Evolutionary conservation across 1,140 invertebrate genomes (phyloP), one percentile per base, ranked within the genome.

Genomic region (Drosophila kikkawai): DNA sequence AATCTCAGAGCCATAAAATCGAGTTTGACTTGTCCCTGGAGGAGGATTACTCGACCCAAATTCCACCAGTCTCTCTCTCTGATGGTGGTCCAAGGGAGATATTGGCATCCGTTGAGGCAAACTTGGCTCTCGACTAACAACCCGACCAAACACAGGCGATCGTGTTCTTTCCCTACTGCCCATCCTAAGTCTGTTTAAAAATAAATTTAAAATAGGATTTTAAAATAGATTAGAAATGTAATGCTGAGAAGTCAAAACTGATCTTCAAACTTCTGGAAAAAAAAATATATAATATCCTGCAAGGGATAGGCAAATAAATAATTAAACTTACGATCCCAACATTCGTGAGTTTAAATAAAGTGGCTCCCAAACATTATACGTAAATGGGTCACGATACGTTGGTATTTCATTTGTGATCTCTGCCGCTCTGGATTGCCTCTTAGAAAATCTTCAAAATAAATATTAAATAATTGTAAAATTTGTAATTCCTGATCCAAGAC

Each of bases 401-500:
- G 96, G 96, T 74, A 97, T 95, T 93, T 97, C 96, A 93, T 98
- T 97, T 69, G 96, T 97, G 42, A 96, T 95, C 93, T 97, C 96
- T 3, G 96, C 96, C 7, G 97, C 96, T 51, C 97, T 94, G n/a
- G 96, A 96, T 93, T 98, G 97, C 60, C 97, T 93, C 92, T 97
- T 97, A 19, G 96, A 97, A 93, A 97, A 97, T 91, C 94, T 93
- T 45, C 9, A 32, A 19, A 29, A 45, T n/a, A 55, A 22, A 45
- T 17, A 15, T 32, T 13, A 48, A 29, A 44, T n/a, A 36, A 12
- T 47, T 37, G 6, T 60, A 15, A 11, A 29, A 26, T 3, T 26
- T 19, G 12, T 37, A 37, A 56, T 11, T 22, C 1, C 34, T 36
- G 39, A 29, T 17, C 3, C 8, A 5, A 26, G 51, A 59, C 13